Evolutionary conservation across 2,797 vertebrate genomes (phyloP).

Genomic region (Scomberomorus guttatus): DNA sequence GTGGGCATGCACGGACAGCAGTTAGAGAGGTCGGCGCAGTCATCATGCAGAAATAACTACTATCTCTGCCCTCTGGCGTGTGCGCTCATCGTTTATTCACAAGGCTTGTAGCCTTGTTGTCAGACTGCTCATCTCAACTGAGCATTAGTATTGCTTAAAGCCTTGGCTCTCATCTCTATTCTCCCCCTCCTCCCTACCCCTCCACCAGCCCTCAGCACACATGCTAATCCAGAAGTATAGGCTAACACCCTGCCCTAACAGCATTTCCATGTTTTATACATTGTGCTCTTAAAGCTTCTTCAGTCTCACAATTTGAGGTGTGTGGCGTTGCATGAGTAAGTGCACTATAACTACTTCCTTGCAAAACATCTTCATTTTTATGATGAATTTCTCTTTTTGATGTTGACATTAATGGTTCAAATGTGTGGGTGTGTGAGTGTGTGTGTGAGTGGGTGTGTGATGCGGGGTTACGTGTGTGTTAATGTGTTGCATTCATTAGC

Average conservation of each 20-base stretch:
- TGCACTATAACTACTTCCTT: not conserved
- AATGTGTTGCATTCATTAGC: conserved; percentile 62
- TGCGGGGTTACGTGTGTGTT: conserved; percentile 19
- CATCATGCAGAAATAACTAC: conserved; percentile 54
- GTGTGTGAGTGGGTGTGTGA: not conserved
- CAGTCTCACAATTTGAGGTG: conserved; percentile 36
- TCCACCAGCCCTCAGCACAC: conserved; percentile 45
- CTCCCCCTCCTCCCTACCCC: not conserved
- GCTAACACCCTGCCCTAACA: conserved; percentile 60
- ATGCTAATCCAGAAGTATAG: conserved; percentile 63
- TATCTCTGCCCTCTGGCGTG: conserved; percentile 52
- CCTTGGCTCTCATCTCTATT: conserved; percentile 48
- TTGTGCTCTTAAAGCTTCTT: conserved; percentile 50
- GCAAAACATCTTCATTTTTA: conserved; percentile 21
- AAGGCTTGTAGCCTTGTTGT: conserved; percentile 65
- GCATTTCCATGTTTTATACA: conserved; percentile 65
- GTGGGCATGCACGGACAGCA: conserved; percentile 3
- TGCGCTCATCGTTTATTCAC: conserved; percentile 73
- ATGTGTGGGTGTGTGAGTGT: not conserved
- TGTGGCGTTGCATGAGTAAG: conserved; percentile 24
- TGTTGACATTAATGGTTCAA: not conserved
- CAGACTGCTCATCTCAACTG: conserved; percentile 70
- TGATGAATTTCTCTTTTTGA: conserved; percentile 1
- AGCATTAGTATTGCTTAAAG: conserved; percentile 70
- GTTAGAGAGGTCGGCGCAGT: conserved; percentile 32